These are phyloP conservation scores for Ecliptopera silaceata DNA, from an alignment of 2,888 invertebrate genomes.

Conservation along the genomic window DNA sequence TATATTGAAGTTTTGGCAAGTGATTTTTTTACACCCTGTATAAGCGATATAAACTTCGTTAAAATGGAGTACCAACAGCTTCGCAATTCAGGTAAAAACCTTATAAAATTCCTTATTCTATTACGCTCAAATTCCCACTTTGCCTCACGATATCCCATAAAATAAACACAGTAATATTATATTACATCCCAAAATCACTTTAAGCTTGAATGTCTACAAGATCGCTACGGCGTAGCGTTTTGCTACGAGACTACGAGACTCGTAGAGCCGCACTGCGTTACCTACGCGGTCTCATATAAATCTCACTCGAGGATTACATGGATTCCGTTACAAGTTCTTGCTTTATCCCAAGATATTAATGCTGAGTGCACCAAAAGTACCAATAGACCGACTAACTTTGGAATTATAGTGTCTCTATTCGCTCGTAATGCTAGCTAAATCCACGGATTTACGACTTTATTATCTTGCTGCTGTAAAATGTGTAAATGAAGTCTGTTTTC, in stretches of 20 bases:
- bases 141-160: constrained; percentile 37
- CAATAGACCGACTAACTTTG: constrained; percentile 51
- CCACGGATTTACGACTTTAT: constrained; percentile 26
- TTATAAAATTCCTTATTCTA: constrained; percentile 37
- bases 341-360: constrained; percentile 63
- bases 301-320: constrained; percentile 67
- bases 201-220: constrained; percentile 54
- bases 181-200: constrained; percentile 50
- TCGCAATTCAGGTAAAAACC: constrained; percentile 33
- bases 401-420: constrained; percentile 49
- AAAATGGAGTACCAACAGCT: constrained; percentile 31
- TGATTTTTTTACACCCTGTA: background rate
- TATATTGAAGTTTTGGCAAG: too few species aligned
- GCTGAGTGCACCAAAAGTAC: constrained; percentile 59
- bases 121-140: constrained; percentile 38
- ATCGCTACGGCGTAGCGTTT: constrained; percentile 48
- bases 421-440: constrained; percentile 36
- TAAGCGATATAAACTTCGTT: constrained; percentile 19
- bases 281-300: constrained; percentile 68
- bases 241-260: constrained; percentile 42
- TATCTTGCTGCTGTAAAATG: constrained; percentile 27
- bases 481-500: constrained; percentile 23
- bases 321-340: constrained; percentile 69
- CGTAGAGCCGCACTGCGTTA: constrained; percentile 67
- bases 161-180: constrained; percentile 50